These are phyloP conservation scores for Tachina fera DNA, from an alignment of 2,888 invertebrate species.

Conservation along the genomic window DNA sequence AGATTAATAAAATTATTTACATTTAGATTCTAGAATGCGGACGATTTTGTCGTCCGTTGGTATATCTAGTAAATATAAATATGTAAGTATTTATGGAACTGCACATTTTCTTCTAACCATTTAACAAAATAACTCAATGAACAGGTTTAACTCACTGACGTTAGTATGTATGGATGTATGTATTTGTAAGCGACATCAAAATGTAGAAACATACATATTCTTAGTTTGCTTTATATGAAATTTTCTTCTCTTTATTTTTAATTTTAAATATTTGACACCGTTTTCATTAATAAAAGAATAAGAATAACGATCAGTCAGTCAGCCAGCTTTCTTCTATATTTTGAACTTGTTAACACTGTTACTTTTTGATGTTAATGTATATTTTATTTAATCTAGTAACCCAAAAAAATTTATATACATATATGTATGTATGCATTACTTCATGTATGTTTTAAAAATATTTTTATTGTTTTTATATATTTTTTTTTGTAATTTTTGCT, in stretches of 20 bases:
- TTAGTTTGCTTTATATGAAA: no score
- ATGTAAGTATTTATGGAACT: slow-evolving; percentile 5
- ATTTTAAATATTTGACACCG: background rate
- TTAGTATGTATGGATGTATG: no score
- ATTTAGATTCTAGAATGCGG: no score
- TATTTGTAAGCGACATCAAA: no score
- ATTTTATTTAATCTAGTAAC: background rate
- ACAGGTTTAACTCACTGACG: background rate
- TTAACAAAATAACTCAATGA: background rate
- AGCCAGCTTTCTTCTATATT: background rate
- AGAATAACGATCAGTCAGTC: background rate
- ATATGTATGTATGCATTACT: background rate
- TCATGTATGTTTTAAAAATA: no score
- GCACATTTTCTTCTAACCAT: background rate
- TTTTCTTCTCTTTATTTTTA: background rate
- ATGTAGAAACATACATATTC: no score
- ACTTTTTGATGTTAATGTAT: background rate
- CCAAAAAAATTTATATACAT: background rate
- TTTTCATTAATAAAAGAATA: background rate
- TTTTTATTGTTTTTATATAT: no score
- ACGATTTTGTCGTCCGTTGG: no score
- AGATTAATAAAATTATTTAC: no score
- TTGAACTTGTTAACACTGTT: background rate
- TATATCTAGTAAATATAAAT: background rate
- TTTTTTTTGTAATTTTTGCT: no score